Percentiles rank a stretch among this genome's conserved stretches.
These are phyloP conservation scores for Drosophila tristis DNA, from an alignment of 1,140 invertebrate genomes.

Conservation along the genomic window DNA sequence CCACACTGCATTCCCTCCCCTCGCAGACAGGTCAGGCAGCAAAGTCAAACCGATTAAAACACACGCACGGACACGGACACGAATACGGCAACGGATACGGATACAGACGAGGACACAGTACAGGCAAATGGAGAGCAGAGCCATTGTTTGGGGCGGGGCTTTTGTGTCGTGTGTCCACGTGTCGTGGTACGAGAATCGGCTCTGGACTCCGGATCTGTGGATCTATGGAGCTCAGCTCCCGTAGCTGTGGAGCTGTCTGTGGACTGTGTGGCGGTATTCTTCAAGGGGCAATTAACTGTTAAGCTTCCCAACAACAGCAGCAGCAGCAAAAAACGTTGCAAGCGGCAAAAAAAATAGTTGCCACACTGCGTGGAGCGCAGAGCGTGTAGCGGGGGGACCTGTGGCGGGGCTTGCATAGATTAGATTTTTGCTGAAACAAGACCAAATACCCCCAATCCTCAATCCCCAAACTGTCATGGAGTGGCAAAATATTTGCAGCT, in stretches of 20 bases:
- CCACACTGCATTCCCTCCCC: constrained; percentile 26
- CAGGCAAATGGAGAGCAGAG: constrained; percentile 3
- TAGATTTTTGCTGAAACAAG: constrained; percentile 62
- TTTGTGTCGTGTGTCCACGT: constrained; percentile 50
- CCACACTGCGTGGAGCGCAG: constrained; percentile 13
- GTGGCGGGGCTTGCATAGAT: constrained; percentile 65
- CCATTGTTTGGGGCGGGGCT: constrained; percentile 12
- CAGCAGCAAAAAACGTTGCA: constrained; percentile 52
- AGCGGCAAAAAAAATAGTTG: constrained; percentile 64
- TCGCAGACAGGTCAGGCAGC: constrained; percentile 63
- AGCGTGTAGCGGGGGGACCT: constrained; percentile 12
- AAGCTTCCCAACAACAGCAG: constrained; percentile 53
- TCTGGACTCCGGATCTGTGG: background rate
- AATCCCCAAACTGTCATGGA: constrained; percentile 2
- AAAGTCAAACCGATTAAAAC: constrained; percentile 80
- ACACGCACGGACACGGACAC: constrained; percentile 43
- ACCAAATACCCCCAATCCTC: background rate
- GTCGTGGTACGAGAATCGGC: constrained; percentile 42
- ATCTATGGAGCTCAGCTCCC: constrained; percentile 18
- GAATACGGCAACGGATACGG: constrained; percentile 13
- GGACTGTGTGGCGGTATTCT: constrained; percentile 56
- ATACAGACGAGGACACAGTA: constrained; percentile 1
- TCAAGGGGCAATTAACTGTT: constrained; percentile 79
- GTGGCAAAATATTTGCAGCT: constrained; percentile 67
- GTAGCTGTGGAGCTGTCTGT: no score